Conservation (phyloP, 1,140 invertebrate genomes). For the Patella vulgata region DNA sequence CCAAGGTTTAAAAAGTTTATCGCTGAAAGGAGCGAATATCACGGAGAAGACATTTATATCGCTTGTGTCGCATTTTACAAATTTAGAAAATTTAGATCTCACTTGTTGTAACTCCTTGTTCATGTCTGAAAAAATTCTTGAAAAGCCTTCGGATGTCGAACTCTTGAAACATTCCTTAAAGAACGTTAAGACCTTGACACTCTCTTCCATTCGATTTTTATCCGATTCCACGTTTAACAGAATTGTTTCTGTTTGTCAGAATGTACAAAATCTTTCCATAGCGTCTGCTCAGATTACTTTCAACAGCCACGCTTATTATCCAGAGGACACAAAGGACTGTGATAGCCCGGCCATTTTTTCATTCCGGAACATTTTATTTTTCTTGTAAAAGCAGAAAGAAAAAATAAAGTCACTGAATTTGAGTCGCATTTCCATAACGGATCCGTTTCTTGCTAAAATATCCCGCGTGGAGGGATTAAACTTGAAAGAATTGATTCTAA, state of each 20-base stretch:
- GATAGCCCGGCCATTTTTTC: conserved; percentile 77
- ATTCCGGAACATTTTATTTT: conserved; percentile 74
- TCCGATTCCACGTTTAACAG: conserved; percentile 77
- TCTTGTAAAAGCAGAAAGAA: conserved; percentile 70
- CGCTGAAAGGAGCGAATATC: conserved; percentile 54
- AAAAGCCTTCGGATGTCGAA: conserved; percentile 70
- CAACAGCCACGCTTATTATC: conserved; percentile 73
- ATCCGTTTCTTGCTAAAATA: conserved; percentile 70
- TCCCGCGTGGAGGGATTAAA: conserved; percentile 69
- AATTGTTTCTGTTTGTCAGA: conserved; percentile 72
- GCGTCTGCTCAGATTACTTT: conserved; percentile 77
- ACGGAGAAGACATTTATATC: conserved; percentile 53
- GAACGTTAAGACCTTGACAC: conserved; percentile 71
- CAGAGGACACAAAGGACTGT: conserved; percentile 65
- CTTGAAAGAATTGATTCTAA: conserved; percentile 71
- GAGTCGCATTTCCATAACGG: conserved; percentile 74
- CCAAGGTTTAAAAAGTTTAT: conserved; percentile 48
- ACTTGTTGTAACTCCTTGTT: conserved; percentile 76
- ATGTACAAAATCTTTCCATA: conserved; percentile 73
- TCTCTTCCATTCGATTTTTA: conserved; percentile 76
- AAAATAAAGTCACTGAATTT: conserved; percentile 73
- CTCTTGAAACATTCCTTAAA: conserved; percentile 69
- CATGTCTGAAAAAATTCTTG: conserved; percentile 77
- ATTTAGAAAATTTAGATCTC: conserved; percentile 72
- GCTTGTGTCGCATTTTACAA: conserved; percentile 48